A percentile compares a stretch with the other conserved stretches of the same genome.
Conservation (phyloP, 2,113 vertebrate genomes). For the Columba janthina region DNA sequence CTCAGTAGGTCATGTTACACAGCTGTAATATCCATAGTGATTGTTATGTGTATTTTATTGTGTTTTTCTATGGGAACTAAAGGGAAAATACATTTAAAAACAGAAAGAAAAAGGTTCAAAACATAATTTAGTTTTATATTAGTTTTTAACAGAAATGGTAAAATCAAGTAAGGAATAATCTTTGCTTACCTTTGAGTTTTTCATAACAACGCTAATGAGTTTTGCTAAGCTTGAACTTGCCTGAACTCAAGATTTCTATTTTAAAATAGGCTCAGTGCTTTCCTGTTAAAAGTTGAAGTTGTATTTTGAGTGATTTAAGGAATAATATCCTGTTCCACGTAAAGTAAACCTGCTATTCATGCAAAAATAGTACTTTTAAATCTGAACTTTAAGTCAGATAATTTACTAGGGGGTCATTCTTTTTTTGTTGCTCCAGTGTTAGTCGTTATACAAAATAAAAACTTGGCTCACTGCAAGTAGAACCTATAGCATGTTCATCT, state of each 20-base stretch:
- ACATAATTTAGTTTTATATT: not conserved
- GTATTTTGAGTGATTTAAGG: conserved; percentile 22
- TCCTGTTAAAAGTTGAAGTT: conserved; percentile 20
- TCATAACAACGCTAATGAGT: not conserved
- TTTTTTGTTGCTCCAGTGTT: not conserved
- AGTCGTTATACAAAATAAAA: not conserved
- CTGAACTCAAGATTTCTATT: conserved; percentile 6
- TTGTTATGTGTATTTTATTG: not conserved
- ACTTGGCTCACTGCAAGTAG: not conserved
- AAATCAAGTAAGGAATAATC: conserved; percentile 20
- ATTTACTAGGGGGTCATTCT: not conserved
- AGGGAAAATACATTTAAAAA: not conserved
- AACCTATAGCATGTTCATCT: not conserved
- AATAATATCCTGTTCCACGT: not conserved
- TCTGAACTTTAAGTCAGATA: not conserved
- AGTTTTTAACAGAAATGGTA: not conserved
- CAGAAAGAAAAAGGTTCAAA: not conserved
- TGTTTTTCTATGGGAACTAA: not conserved
- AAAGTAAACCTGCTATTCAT: not conserved
- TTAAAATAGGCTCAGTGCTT: conserved; percentile 32
- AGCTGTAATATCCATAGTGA: not conserved
- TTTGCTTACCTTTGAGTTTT: not conserved
- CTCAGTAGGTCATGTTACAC: rapidly evolving
- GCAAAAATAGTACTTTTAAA: conserved; percentile 32
- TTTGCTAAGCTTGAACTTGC: conserved; percentile 37